Conservation (phyloP, 1,140 invertebrate species). For the Melipona quadrifasciata region DNA sequence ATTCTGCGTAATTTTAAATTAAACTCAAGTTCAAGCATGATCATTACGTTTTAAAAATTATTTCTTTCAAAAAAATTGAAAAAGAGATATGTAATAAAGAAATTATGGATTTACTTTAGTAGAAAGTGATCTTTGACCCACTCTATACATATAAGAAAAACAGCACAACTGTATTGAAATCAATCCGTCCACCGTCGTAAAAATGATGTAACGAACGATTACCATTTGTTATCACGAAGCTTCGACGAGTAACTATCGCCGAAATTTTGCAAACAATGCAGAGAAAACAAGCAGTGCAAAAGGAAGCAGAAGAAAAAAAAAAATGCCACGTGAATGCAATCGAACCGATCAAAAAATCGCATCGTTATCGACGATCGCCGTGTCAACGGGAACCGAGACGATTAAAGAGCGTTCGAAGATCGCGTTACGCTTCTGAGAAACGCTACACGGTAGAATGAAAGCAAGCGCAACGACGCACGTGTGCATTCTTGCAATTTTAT, state of each 20-base stretch:
- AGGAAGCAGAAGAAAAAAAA: neutral
- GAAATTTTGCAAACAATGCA: slow-evolving; percentile 6
- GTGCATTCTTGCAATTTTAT: slow-evolving; percentile 58
- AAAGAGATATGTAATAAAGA: no score
- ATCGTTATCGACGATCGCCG: no score
- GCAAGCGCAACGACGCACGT: slow-evolving; percentile 20
- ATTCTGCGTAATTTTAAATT: no score
- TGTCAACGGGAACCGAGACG: neutral
- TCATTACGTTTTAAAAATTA: no score
- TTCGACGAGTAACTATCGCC: neutral
- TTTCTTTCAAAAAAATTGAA: no score
- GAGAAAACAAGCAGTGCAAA: neutral
- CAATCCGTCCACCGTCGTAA: neutral
- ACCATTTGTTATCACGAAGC: neutral
- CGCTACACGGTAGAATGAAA: slow-evolving; percentile 29
- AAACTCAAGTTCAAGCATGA: no score
- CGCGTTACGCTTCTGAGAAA: slow-evolving; percentile 2
- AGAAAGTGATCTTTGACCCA: no score
- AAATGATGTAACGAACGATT: slow-evolving; percentile 17
- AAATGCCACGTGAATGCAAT: neutral
- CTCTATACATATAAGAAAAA: neutral
- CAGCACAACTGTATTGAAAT: neutral
- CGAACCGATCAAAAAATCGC: no score
- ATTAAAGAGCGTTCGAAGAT: slow-evolving; percentile 37
- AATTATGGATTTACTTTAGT: no score